Evolutionary conservation across 2,888 invertebrate genomes (phyloP), one percentile per base, ranked within the genome.

Genomic region (Phaedon cochleariae): DNA sequence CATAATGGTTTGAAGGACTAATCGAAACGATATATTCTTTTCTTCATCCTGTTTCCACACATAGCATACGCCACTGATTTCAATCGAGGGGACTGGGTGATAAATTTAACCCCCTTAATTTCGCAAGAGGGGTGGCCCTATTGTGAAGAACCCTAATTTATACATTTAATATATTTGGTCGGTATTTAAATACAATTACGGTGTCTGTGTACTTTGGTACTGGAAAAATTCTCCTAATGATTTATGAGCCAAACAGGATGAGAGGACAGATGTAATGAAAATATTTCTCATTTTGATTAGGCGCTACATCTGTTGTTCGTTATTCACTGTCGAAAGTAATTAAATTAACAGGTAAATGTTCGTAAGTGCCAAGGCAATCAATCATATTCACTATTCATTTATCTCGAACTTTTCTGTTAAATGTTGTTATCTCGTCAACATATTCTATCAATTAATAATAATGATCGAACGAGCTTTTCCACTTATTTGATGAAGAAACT

Each of bases 51-150:
- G 34, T 34, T 34, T 34, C 10, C 10, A 34, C 9, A 41, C 21
- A 31, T 22, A 17, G 15, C n/a, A 52, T 21, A 52, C 62, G 54
- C 54, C 51, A 45, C 31, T 66, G 66, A 41, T 46, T 12, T 51
- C 41, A 41, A 21, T 55, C 68, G 69, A 69, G 71, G 74, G 76
- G 74, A 73, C 73, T 75, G 77, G 78, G 76, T 77, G 76, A 77
- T 76, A 75, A 75, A 77, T 75, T 71, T 69, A 74, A 67, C 73
- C 71, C 41, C 72, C 75, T 76, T 76, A 77, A 76, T 78, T 77
- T 77, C 72, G 65, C 67, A 53, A 51, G 73, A 68, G 70, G 70
- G 74, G 71, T 70, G 68, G 62, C 29, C 45, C 71, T 64, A 75
- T 77, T 77, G 76, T 76, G 60, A 72, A 64, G 73, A 68, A 71